phyloP scores from a whole-genome alignment of 2,888 invertebrate genomes.

The Macaria notata region DNA sequence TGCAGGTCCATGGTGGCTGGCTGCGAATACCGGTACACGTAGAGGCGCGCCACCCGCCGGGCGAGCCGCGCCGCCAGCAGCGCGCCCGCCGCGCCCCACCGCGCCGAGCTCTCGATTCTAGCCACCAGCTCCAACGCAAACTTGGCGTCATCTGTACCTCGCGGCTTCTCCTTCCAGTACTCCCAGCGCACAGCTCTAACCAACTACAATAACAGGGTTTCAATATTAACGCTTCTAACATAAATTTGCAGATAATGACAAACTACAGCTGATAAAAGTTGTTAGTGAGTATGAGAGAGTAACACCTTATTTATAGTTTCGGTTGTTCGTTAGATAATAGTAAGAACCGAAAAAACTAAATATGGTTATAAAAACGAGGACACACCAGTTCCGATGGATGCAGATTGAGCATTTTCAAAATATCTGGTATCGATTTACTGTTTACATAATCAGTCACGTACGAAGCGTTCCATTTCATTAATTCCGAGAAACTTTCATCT shows the following conservation, averaged over 20 bases:
- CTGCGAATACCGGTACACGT: conserved; percentile 81
- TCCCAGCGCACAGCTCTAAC: conserved; percentile 81
- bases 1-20: conserved; percentile 68
- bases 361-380: background rate
- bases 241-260: too few species aligned
- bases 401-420: conserved; percentile 67
- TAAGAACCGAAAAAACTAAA: too few species aligned
- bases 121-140: conserved; percentile 71
- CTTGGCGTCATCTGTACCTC: conserved; percentile 52
- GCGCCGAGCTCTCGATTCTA: conserved; percentile 82
- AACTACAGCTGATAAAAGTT: too few species aligned
- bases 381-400: conserved; percentile 44
- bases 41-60: conserved; percentile 71
- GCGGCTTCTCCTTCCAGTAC: conserved; percentile 65
- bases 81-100: conserved; percentile 78
- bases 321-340: too few species aligned
- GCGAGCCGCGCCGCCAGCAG: conserved; percentile 80
- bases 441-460: conserved; percentile 82
- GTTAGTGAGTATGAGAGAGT: too few species aligned
- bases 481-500: conserved; percentile 82
- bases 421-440: conserved; percentile 81
- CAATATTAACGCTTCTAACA: too few species aligned
- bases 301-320: too few species aligned
- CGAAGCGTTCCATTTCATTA: conserved; percentile 78
- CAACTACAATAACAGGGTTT: conserved; percentile 41